Base-by-base conservation (phyloP, 2,888 invertebrate genomes). In the Drosophila siamana region DNA sequence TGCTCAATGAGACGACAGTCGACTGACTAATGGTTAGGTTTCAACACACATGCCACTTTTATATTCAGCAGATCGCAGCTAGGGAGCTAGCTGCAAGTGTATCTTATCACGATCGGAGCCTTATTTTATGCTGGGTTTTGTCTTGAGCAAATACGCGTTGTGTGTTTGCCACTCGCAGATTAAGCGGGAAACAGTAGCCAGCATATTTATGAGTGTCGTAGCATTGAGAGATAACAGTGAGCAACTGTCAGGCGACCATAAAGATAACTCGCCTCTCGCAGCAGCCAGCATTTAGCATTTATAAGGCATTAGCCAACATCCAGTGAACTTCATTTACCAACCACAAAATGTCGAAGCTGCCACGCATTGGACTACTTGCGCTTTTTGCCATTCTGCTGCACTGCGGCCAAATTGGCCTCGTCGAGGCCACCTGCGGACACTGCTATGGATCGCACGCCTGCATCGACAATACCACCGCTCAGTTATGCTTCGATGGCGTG, bases 391-490 rank as follows among this genome's bases (percentile, higher is more conserved):
- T 15, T 4, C 13, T 74, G 11, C 28, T 82, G 44, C 9, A 43
- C 0, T 16, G 24, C 3, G 48, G 65, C 22, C n/a, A n/a, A n/a
- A n/a, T n/a, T n/a, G 30, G 26, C 6, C 2, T 46, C 6, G 74
- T 81, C 7, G 72, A 71, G 4, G 86, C 81, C n/a, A 54, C 36
- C 11, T 91, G 91, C 44, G 78, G 78, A 5, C 38, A 28, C 2
- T 91, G 91, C 54, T 74, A 69, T n/a, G 19, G 56, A 1, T 44
- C 82, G 0, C 67, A 85, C 7, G 71, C 87, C 38, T 91, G 91
- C 57, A 24, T 73, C 2, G 61, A 50, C 30, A 63, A 70, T 11
- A 80, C 19, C 1, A 40, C 73, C 2, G 90, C 81, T 30, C 68
- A 75, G 9, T 0, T 80, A 0, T 91, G 91, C 62, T 33, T 30